Percentiles rank a stretch among this genome's conserved stretches.
phyloP scores from a whole-genome alignment of 1,140 invertebrate species.

The Drosophila mayri region DNA sequence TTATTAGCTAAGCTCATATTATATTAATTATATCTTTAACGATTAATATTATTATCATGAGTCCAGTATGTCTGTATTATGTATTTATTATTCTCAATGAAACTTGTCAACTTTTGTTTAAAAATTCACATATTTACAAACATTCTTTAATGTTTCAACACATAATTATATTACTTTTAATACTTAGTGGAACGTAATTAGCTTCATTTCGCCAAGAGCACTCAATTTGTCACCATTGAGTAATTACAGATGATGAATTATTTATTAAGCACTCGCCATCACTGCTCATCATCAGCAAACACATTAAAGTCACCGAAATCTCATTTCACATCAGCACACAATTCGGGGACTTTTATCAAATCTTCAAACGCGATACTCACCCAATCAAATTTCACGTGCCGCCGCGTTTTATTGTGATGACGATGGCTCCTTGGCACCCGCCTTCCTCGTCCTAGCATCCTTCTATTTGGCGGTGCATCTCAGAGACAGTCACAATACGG shows the following conservation, averaged over 20 bases:
- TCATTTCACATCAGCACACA: conserved; percentile 34
- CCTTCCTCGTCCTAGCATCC: neutral
- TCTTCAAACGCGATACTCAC: conserved; percentile 58
- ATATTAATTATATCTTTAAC: neutral
- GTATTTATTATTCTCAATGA: neutral
- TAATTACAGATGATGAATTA: conserved; percentile 10
- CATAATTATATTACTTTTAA: neutral
- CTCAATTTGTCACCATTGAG: neutral
- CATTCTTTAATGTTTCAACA: neutral
- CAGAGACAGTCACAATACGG: conserved; percentile 32
- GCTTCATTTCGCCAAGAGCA: neutral
- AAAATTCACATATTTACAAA: neutral
- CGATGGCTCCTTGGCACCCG: conserved; percentile 2
- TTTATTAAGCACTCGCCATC: neutral
- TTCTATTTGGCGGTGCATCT: conserved; percentile 48
- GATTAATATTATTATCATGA: no score
- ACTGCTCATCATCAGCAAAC: conserved; percentile 5
- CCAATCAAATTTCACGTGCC: conserved; percentile 52
- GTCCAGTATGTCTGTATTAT: neutral
- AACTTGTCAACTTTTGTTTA: neutral
- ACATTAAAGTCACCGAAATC: conserved; percentile 12
- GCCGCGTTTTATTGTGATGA: conserved; percentile 68
- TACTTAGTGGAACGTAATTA: neutral
- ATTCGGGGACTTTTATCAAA: conserved; percentile 28
- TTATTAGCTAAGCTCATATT: no score